Evolutionary conservation across 1,140 invertebrate genomes (phyloP), one percentile per base, ranked within the genome.

Genomic region (Drosophila orosa): DNA sequence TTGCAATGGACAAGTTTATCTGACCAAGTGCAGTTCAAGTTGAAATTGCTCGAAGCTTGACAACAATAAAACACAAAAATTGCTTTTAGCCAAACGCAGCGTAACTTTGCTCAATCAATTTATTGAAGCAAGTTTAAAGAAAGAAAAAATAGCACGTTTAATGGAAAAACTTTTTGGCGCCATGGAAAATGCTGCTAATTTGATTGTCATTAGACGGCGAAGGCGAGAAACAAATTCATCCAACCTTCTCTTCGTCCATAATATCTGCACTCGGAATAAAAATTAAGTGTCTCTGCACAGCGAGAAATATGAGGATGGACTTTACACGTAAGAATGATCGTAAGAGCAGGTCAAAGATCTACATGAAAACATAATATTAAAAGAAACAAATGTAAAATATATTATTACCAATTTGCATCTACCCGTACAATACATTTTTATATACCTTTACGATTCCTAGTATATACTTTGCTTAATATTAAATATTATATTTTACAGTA

Each of bases 161-260:
- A 90, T 90, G 86, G 86, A 78, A 90, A 90, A 90, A 90, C 62
- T 90, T 90, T 87, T 74, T 69, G 61, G 75, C 71, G 82, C 73
- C 62, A 66, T 39, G 65, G 56, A 78, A 80, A 74, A 74, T 62
- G 60, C 29, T 47, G 79, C 78, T 90, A 90, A 90, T 86, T 90
- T 73, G 73, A 90, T 86, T 90, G 79, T 80, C 86, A 90, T 90
- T 80, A 90, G 75, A 75, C 42, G 40, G 67, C 31, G 61, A 62
- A 68, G 66, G 69, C 61, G 60, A 39, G 66, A 56, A 42, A 62
- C 56, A 44, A 54, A 81, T 71, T 71, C 65, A 58, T 71, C 33
- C 67, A 71, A 69, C 65, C 67, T 71, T 71, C 40, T 52, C 15
- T n/a, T 19, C 35, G 29, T 17, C 60, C 61, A 75, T 74, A 42